Base-by-base conservation (phyloP, 2,888 invertebrate species). In the Choreutis nemorana region DNA sequence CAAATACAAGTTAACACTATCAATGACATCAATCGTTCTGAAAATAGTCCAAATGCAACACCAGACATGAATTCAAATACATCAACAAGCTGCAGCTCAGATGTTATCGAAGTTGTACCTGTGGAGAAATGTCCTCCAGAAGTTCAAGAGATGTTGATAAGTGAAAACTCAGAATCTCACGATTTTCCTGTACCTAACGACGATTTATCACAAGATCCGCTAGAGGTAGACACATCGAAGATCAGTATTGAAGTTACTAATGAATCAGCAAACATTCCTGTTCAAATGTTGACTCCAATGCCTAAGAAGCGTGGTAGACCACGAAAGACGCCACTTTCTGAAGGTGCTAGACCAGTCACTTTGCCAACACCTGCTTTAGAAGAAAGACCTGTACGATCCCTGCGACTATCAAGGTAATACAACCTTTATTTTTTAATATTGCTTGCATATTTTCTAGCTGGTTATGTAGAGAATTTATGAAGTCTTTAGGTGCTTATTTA, bases 261-360 rank as follows among this genome's bases (percentile, higher is more conserved):
- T 26, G 55, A 53, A 24, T 49, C 41, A 27, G 31, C 53, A 18
- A 50, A 50, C 35, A 44, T 56, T 43, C 46, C 60, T 16, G 53
- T 52, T 31, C 36, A 39, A 9, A 50, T 60, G 13, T 40, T 64
- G 34, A 78, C 78, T 11, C 78, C 79, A 3, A 66, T 68, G 39
- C 78, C 78, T 2, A 72, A 65, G 37, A 79, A 77, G 42, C 65
- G 80, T 3, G 80, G 80, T 4, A 60, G 80, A 23, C 80, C 80
- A 9, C 58, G 80, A 8, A 80, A 80, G 38, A 37, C 70, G 29
- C 75, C 73, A 0, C 39, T 73, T 2, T 59, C 68, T 1, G 78
- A 75, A 35, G 57, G 55, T 8, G 53, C 63, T 4, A 64, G 65
- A 41, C 55, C 65, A 1, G 35, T 42, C 9, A 40, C 50, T 1